phyloP scores from a whole-genome alignment of 2,797 vertebrate genomes.

The Dromococcyx pavoninus region DNA sequence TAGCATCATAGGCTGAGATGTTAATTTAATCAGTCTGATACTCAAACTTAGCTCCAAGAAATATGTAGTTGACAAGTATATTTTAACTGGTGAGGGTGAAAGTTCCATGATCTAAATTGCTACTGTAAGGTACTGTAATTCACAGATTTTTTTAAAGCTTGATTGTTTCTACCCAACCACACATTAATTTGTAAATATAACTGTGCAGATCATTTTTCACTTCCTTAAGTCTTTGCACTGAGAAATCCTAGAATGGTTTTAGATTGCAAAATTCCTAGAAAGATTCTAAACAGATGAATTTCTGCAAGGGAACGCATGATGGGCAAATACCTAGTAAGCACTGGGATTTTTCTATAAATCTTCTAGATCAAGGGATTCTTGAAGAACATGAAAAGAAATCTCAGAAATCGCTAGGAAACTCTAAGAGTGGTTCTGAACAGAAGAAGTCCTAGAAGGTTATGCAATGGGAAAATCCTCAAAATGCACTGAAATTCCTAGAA shows the following conservation, averaged over 20 bases:
- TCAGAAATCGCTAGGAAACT: not conserved
- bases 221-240: not conserved
- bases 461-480: not conserved
- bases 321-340: not conserved
- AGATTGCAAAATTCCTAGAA: not conserved
- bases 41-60: constrained; percentile 23
- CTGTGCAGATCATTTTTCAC: not conserved
- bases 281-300: not conserved
- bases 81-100: constrained; percentile 35
- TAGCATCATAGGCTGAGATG: not conserved
- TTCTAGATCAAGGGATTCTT: not conserved
- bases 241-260: not conserved
- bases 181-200: not conserved
- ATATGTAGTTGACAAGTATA: constrained; percentile 29
- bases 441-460: not conserved
- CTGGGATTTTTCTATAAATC: not conserved
- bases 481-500: not conserved
- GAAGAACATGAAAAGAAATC: not conserved
- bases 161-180: not conserved
- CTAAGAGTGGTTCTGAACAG: not conserved
- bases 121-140: not conserved
- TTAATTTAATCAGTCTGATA: constrained; percentile 57
- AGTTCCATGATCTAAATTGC: not conserved
- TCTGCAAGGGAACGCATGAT: not conserved
- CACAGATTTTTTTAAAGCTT: not conserved